Evolutionary conservation across 2,888 invertebrate genomes (phyloP), one percentile per base, ranked within the genome.

Genomic region (Orthosia gothica): DNA sequence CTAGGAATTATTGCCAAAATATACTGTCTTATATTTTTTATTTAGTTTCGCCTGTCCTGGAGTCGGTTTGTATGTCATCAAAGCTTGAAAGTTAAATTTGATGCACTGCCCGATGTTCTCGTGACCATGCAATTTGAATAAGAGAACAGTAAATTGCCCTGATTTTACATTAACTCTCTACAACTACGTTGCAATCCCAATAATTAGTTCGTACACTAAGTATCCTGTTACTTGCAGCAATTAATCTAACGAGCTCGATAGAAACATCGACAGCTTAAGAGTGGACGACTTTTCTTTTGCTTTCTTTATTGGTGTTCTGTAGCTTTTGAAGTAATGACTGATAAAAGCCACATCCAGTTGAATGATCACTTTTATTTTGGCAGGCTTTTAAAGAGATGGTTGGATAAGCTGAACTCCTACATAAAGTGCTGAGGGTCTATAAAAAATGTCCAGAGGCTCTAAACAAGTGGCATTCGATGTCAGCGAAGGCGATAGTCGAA

Each of bases 181-280:
- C 0, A 16, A 23, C 9, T 69, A 49, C 26, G 9, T 5, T 26
- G 20, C 78, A 77, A 78, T 69, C 40, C 18, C 20, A 54, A 49
- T 77, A 77, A 69, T 69, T 77, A 69, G 69, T 50, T 32, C 13
- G 26, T 11, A 18, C 15, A n/a, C 16, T 32, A 52, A 52, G 13
- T 77, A 50, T 70, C 11, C 49, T 77, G 59, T 78, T 69, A 49
- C 16, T 52, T 23, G 32, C 7, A 65, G 9, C 57, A 50, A 32
- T 67, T 52, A 76, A 76, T 74, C 20, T 5, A 52, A 47, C 13
- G 52, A 52, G 20, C 20, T 59, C 26, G 5, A 40, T 76, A 49
- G 26, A 47, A 61, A 50, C 70, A 54, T 78, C 54, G n/a, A 15
- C 18, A 54, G 26, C 26, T 20, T 49, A 45, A 50, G 40, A 70